Conservation (phyloP, 2,888 invertebrate genomes). For the Xanthia icteritia region DNA sequence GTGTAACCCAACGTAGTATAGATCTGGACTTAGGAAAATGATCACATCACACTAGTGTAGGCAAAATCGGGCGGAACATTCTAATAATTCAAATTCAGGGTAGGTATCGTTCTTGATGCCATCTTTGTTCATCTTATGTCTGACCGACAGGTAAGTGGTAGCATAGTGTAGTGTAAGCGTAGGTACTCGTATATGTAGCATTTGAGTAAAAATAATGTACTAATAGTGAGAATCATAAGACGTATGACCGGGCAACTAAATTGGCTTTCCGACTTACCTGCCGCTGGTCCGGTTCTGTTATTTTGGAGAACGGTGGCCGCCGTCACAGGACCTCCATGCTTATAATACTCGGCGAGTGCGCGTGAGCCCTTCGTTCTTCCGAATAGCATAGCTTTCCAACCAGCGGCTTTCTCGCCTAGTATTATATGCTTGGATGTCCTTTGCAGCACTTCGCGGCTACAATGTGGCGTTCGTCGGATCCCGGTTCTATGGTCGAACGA, state of each 20-base stretch:
- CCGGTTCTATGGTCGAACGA: conserved; percentile 63
- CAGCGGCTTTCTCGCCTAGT: conserved; percentile 79
- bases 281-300: conserved; percentile 80
- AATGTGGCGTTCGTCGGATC: conserved; percentile 63
- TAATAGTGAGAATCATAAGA: neutral
- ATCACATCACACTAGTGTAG: neutral
- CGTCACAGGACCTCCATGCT: conserved; percentile 79
- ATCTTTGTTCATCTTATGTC: neutral
- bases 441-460: conserved; percentile 77
- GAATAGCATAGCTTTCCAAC: conserved; percentile 81
- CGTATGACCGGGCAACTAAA: neutral
- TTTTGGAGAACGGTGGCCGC: conserved; percentile 86
- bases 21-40: neutral
- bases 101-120: neutral
- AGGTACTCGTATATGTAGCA: no score
- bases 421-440: conserved; percentile 86
- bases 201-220: neutral
- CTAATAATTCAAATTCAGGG: neutral
- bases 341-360: conserved; percentile 85
- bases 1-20: neutral
- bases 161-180: conserved; percentile 13
- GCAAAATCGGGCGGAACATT: neutral
- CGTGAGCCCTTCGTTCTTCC: conserved; percentile 81
- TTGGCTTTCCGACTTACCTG: conserved; percentile 29
- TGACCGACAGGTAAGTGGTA: conserved; percentile 51